These are phyloP conservation scores for Trichomalopsis sarcophagae DNA, from an alignment of 1,140 invertebrate species.

Conservation along the genomic window DNA sequence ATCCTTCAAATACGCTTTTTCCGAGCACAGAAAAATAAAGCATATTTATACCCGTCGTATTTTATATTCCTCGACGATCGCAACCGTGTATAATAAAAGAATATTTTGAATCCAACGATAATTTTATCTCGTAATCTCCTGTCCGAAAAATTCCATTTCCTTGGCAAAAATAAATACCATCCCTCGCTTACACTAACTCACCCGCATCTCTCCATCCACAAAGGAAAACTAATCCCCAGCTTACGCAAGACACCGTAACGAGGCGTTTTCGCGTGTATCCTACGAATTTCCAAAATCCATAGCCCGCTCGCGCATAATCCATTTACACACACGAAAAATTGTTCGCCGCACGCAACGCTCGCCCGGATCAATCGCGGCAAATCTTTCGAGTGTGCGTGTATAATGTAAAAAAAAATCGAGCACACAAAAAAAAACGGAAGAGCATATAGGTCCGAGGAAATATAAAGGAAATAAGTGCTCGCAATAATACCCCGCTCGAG, in stretches of 20 bases:
- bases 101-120: too few relatives aligned
- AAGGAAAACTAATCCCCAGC: conserved; percentile 1
- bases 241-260: not conserved
- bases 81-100: too few relatives aligned
- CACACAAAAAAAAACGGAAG: not conserved
- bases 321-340: conserved; percentile 22
- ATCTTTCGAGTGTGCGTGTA: not conserved
- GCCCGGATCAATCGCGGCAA: conserved; percentile 9
- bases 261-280: not conserved
- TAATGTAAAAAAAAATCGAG: conserved; percentile 8
- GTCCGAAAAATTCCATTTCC: too few relatives aligned
- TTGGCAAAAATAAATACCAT: not conserved
- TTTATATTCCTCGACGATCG: too few relatives aligned
- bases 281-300: conserved; percentile 33
- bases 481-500: conserved; percentile 26
- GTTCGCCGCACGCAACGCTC: not conserved
- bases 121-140: too few relatives aligned
- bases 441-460: conserved; percentile 22
- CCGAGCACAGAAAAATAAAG: too few relatives aligned
- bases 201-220: conserved; percentile 13
- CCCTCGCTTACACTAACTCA: conserved; percentile 21
- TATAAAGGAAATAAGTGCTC: conserved; percentile 50
- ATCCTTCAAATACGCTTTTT: too few relatives aligned
- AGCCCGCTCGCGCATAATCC: not conserved
- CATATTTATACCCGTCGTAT: too few relatives aligned